These are phyloP conservation scores for Datnioides undecimradiatus DNA, from an alignment of 2,113 vertebrate species.

Conservation along the genomic window DNA sequence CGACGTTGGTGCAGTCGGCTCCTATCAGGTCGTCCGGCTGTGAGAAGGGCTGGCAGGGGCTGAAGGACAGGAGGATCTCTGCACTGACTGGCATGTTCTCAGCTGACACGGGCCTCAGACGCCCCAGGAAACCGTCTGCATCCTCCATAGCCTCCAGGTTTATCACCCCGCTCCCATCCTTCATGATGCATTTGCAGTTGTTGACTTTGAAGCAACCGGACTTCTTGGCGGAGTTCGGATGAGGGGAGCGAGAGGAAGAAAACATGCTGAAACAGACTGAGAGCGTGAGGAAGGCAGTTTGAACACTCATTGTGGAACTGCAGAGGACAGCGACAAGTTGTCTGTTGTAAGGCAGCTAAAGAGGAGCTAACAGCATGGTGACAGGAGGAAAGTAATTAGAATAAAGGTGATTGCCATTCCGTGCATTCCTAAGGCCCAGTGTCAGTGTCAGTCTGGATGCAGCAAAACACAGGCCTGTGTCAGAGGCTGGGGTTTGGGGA, in stretches of 20 bases:
- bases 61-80: slow-evolving; percentile 78
- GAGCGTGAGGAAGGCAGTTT: slow-evolving; percentile 4
- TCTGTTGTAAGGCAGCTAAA: background rate
- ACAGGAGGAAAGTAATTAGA: slow-evolving; percentile 61
- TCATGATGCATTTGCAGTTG: slow-evolving; percentile 84
- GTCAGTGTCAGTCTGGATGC: background rate
- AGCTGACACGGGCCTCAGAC: slow-evolving; percentile 34
- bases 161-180: slow-evolving; percentile 82
- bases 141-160: slow-evolving; percentile 77
- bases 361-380: slow-evolving; percentile 51
- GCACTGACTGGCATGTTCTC: background rate
- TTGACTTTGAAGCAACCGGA: slow-evolving; percentile 82
- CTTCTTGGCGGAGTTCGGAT: background rate
- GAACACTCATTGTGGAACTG: slow-evolving; percentile 49
- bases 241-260: background rate
- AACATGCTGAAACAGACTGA: background rate
- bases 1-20: slow-evolving; percentile 67
- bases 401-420: slow-evolving; percentile 62
- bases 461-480: background rate
- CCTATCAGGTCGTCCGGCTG: slow-evolving; percentile 65
- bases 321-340: background rate
- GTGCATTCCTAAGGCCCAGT: slow-evolving; percentile 33
- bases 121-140: slow-evolving; percentile 73
- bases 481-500: background rate
- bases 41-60: slow-evolving; percentile 81